Evolutionary conservation across 1,140 invertebrate genomes (phyloP).

Genomic region (Lucilia cuprina): DNA sequence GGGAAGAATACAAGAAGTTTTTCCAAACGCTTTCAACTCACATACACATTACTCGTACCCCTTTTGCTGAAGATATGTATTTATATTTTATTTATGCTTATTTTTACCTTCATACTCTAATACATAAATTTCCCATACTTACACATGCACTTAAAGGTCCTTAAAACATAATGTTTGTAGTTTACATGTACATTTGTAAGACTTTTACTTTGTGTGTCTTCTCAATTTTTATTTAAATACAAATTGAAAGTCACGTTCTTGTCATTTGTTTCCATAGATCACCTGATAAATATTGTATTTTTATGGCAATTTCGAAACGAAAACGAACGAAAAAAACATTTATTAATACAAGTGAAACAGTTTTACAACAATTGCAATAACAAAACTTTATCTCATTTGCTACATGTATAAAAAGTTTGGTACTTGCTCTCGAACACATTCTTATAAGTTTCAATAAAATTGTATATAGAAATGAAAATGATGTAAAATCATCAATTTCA

Average conservation of each 20-base stretch:
- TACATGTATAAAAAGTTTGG: too few species aligned
- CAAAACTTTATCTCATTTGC: too few species aligned
- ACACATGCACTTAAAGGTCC: not conserved
- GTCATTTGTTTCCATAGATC: conserved; percentile 28
- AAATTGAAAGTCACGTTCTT: conserved; percentile 36
- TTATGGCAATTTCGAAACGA: conserved; percentile 12
- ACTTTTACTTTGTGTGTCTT: not conserved
- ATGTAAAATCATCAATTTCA: not conserved
- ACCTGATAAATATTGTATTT: conserved; percentile 34
- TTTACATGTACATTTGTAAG: too few species aligned
- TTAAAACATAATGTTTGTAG: not conserved
- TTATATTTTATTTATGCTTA: not conserved
- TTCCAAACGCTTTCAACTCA: not conserved
- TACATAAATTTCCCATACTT: not conserved
- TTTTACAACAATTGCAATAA: not conserved
- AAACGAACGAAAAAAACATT: not conserved
- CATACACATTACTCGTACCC: not conserved
- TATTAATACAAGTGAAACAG: not conserved
- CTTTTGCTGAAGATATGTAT: not conserved
- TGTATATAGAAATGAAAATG: not conserved
- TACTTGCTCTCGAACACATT: not conserved
- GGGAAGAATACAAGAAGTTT: too few species aligned
- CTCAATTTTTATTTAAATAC: not conserved
- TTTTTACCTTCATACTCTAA: not conserved
- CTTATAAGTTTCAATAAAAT: not conserved